A percentile compares a stretch with the other conserved stretches of the same genome.
These are phyloP conservation scores for Platycercus adscitus DNA, from an alignment of 2,113 vertebrate species.

Conservation along the genomic window DNA sequence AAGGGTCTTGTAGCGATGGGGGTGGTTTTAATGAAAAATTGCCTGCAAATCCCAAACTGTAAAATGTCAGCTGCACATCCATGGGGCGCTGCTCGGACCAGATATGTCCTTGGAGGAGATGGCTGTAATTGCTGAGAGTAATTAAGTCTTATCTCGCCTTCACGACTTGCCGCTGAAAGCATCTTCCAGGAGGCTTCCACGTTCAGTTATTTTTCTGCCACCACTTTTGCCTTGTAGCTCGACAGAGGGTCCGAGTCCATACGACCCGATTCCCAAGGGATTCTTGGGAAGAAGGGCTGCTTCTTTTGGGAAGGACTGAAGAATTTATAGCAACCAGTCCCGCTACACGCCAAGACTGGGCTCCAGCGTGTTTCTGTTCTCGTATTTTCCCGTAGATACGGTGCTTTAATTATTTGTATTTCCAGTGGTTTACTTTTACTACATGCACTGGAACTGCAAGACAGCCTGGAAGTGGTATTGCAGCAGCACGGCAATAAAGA, in stretches of 20 bases:
- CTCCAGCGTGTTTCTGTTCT: not conserved
- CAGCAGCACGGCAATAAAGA: constrained; percentile 17
- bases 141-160: not conserved
- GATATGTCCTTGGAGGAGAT: not conserved
- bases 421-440: not conserved
- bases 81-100: not conserved
- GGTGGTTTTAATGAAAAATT: not conserved
- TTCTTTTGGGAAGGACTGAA: not conserved
- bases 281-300: not conserved
- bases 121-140: not conserved
- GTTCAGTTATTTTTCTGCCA: not conserved
- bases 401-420: not conserved
- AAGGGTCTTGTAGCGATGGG: not conserved
- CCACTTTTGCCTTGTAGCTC: not conserved
- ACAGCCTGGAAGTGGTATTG: not conserved
- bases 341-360: rapidly evolving
- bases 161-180: not conserved
- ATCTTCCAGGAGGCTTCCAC: not conserved
- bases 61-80: not conserved
- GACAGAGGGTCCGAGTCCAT: not conserved
- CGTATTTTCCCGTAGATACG: not conserved
- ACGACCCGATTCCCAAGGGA: not conserved
- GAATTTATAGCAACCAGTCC: not conserved
- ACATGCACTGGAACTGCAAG: not conserved
- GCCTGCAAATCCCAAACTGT: not conserved